These are phyloP conservation scores for Perca schrenkii DNA, from an alignment of 2,113 vertebrate species.

Conservation along the genomic window DNA sequence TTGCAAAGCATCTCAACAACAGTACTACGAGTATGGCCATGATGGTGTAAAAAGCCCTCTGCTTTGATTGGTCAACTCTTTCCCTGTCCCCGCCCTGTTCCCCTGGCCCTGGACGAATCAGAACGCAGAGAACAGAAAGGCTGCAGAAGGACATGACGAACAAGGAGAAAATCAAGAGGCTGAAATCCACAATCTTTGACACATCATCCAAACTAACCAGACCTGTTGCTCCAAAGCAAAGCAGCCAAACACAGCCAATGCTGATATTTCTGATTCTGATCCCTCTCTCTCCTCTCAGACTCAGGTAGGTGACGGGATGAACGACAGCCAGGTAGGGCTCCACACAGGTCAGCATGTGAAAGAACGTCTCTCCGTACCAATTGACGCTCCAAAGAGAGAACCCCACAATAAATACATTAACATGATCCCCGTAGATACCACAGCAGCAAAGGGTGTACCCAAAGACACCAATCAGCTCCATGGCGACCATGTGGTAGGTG, in stretches of 20 bases:
- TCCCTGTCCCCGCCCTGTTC: no score
- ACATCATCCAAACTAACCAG: no score
- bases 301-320: neutral
- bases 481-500: no score
- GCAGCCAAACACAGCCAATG: neutral
- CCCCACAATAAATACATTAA: neutral
- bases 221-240: neutral
- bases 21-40: no score
- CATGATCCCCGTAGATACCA: neutral
- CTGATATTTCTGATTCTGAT: neutral
- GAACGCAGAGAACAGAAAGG: no score
- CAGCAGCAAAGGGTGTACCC: fast-evolving
- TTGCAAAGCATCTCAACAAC: no score
- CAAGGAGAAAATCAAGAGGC: neutral
- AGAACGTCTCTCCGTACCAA: neutral
- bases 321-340: neutral
- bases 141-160: neutral
- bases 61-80: no score
- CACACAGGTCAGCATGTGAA: neutral
- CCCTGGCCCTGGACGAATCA: no score
- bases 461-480: neutral
- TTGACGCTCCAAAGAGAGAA: neutral
- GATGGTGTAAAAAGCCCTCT: no score
- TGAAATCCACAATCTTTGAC: neutral
- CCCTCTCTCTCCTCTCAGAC: neutral